These are phyloP conservation scores for Ceratitis capitata DNA, from an alignment of 1,140 invertebrate genomes.

Conservation along the genomic window DNA sequence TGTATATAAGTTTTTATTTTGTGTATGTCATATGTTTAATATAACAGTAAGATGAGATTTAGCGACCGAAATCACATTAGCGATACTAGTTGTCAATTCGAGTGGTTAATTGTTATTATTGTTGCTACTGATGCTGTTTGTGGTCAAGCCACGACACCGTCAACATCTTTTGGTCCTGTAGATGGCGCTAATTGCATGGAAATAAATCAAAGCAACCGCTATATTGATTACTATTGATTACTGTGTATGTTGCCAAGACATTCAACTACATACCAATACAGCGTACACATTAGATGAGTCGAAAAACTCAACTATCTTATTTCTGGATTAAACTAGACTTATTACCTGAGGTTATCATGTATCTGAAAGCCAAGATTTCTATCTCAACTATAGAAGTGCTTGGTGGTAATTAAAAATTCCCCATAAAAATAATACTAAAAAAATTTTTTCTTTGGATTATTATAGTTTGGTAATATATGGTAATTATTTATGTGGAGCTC, in stretches of 20 bases:
- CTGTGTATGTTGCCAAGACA: not conserved
- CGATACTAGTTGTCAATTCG: not conserved
- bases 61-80: conserved; percentile 1
- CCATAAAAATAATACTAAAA: too few species aligned
- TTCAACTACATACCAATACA: not conserved
- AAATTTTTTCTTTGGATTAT: too few species aligned
- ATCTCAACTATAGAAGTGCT: too few species aligned
- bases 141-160: not conserved
- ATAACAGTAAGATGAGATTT: not conserved
- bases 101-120: not conserved
- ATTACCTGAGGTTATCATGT: too few species aligned
- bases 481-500: too few species aligned
- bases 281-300: not conserved
- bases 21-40: not conserved
- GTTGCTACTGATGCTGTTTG: not conserved
- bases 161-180: not conserved
- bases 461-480: too few species aligned
- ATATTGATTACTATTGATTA: too few species aligned
- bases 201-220: not conserved
- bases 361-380: too few species aligned
- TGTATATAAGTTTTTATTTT: not conserved
- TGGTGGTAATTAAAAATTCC: too few species aligned
- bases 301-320: not conserved
- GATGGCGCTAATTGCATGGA: not conserved
- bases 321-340: too few species aligned